These are phyloP conservation scores for Cervus canadensis DNA, from an alignment of 2,113 vertebrate species.

Conservation along the genomic window DNA sequence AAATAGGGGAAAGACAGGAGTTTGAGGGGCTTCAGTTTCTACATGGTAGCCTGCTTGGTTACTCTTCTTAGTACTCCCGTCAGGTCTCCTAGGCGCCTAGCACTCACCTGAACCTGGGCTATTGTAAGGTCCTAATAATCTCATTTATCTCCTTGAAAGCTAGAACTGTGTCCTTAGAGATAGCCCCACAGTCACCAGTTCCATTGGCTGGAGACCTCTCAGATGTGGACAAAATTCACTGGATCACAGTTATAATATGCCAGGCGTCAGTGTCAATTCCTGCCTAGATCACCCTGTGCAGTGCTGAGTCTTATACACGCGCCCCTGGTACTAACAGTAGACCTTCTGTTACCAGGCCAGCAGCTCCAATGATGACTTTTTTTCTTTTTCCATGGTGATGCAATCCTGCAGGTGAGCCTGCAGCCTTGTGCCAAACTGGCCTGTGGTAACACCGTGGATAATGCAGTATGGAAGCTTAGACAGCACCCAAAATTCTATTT, in stretches of 20 bases:
- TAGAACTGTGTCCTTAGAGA: not conserved
- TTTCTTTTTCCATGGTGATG: not conserved
- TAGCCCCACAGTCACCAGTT: not conserved
- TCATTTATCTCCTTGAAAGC: not conserved
- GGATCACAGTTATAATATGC: not conserved
- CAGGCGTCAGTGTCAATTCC: not conserved
- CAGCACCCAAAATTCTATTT: not conserved
- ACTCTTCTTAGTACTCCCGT: not conserved
- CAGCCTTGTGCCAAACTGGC: not conserved
- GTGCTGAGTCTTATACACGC: not conserved
- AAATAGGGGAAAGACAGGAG: not conserved
- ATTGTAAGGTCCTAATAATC: not conserved
- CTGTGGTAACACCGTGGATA: not conserved
- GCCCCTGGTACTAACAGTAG: not conserved
- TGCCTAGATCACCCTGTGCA: not conserved
- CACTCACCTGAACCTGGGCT: not conserved
- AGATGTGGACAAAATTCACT: not conserved
- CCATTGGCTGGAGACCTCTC: not conserved
- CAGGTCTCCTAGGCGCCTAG: not conserved
- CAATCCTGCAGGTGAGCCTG: not conserved
- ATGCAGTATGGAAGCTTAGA: not conserved
- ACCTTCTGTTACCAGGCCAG: not conserved
- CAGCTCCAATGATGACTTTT: not conserved
- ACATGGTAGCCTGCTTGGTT: not conserved
- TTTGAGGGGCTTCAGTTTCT: not conserved